Percentiles rank a stretch among this genome's conserved stretches.
Evolutionary conservation across 2,113 vertebrate genomes (phyloP).

Genomic region (Misgurnus mizolepis): DNA sequence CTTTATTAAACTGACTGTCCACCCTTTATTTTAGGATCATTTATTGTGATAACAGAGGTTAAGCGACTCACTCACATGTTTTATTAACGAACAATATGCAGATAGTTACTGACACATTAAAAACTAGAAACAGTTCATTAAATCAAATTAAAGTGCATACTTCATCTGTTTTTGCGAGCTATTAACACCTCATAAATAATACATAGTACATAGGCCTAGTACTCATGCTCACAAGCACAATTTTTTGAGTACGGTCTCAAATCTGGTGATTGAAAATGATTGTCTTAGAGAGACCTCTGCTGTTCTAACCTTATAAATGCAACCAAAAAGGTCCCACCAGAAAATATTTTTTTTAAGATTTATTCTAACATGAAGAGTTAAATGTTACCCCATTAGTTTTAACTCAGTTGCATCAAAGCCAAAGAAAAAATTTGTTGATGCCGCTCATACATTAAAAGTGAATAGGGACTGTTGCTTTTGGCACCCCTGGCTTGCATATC

Average conservation of each 20-base stretch:
- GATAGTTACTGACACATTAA: slow-evolving; percentile 54
- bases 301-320: slow-evolving; percentile 35
- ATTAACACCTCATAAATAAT: slow-evolving; percentile 57
- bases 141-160: slow-evolving; percentile 56
- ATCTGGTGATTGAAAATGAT: not conserved
- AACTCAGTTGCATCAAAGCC: no score
- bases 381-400: not conserved
- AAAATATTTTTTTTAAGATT: not conserved
- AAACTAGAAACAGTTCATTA: slow-evolving; percentile 55
- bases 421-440: no score
- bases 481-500: no score
- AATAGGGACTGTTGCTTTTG: no score
- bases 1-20: slow-evolving; percentile 47
- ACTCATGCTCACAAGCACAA: not conserved
- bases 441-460: no score
- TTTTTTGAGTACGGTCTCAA: not conserved
- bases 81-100: slow-evolving; percentile 57
- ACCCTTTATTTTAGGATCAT: slow-evolving; percentile 51
- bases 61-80: slow-evolving; percentile 48
- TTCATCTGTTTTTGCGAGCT: slow-evolving; percentile 54
- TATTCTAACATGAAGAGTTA: not conserved
- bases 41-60: slow-evolving; percentile 54
- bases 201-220: slow-evolving; percentile 52
- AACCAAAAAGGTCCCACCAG: not conserved
- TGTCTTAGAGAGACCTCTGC: slow-evolving; percentile 54